Evolutionary conservation across 37 sponge, comb jelly and placozoan genomes (phyloP).

Genomic region (Tethya wilhelma): DNA sequence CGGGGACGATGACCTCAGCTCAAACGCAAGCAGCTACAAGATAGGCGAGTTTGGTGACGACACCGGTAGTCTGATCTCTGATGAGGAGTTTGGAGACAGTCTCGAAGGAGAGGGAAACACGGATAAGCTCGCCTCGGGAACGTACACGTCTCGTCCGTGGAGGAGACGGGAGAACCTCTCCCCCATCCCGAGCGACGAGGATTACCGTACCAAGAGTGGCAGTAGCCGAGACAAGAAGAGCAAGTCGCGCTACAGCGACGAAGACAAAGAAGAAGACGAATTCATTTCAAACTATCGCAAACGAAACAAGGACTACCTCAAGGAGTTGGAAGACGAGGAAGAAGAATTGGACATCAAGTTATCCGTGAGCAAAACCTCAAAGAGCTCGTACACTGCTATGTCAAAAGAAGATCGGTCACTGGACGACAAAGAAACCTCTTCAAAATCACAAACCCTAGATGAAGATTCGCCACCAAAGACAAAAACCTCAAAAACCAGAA

Average conservation of each 20-base stretch:
- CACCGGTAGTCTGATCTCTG: not conserved
- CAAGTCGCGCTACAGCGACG: not conserved
- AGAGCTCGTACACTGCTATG: too few species aligned
- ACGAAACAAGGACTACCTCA: too few species aligned
- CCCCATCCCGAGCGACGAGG: too few species aligned
- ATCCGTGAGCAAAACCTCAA: too few species aligned
- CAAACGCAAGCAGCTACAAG: conserved; percentile 37
- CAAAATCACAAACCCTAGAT: not conserved
- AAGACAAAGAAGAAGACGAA: too few species aligned
- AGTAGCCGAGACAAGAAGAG: not conserved
- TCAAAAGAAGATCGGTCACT: too few species aligned
- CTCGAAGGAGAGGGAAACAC: not conserved
- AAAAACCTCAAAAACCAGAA: not conserved
- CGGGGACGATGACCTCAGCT: conserved; percentile 21
- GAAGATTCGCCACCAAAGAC: not conserved
- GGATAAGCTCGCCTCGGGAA: too few species aligned
- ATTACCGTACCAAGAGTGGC: not conserved
- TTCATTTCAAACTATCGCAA: too few species aligned
- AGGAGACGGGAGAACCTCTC: too few species aligned
- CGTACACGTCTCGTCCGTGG: too few species aligned
- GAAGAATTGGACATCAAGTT: conserved; percentile 13
- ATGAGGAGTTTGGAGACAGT: not conserved
- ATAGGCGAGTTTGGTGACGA: conserved; percentile 9
- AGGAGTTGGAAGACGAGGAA: conserved; percentile 4
- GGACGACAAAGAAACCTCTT: too few species aligned